Conservation (phyloP, 2,113 vertebrate genomes). For the Passer domesticus region DNA sequence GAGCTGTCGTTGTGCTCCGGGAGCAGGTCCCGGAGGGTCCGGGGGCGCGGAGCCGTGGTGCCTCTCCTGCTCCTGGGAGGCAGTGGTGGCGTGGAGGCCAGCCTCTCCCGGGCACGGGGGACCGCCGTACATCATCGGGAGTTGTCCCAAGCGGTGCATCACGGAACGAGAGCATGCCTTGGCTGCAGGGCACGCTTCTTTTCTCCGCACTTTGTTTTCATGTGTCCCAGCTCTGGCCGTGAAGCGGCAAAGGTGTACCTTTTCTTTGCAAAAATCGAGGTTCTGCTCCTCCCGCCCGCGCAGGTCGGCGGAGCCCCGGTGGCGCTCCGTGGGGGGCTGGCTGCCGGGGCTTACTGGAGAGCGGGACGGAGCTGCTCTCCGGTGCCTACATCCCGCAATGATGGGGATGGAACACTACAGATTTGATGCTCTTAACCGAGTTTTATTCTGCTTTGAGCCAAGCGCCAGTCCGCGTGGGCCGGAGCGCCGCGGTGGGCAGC, state of each 20-base stretch:
- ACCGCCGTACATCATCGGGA: neutral
- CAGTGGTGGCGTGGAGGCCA: neutral
- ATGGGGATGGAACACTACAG: neutral
- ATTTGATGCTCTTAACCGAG: neutral
- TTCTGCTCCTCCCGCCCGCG: neutral
- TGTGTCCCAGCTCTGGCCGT: neutral
- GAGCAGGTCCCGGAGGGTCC: neutral
- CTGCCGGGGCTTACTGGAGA: neutral
- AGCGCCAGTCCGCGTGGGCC: neutral
- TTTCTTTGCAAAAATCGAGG: neutral
- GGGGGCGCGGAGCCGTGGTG: neutral
- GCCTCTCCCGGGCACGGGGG: neutral
- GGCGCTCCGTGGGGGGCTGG: neutral
- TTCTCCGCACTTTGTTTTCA: neutral
- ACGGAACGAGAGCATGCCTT: neutral
- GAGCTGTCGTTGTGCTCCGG: neutral
- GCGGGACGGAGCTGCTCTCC: neutral
- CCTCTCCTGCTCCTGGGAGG: neutral
- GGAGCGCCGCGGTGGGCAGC: neutral
- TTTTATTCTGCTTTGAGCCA: neutral
- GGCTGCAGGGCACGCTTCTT: neutral
- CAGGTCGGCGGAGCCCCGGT: neutral
- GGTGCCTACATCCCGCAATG: neutral
- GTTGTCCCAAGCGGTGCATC: neutral
- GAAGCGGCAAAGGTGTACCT: neutral